These are phyloP conservation scores for Alces alces DNA, from an alignment of 2,113 vertebrate species.

Conservation along the genomic window DNA sequence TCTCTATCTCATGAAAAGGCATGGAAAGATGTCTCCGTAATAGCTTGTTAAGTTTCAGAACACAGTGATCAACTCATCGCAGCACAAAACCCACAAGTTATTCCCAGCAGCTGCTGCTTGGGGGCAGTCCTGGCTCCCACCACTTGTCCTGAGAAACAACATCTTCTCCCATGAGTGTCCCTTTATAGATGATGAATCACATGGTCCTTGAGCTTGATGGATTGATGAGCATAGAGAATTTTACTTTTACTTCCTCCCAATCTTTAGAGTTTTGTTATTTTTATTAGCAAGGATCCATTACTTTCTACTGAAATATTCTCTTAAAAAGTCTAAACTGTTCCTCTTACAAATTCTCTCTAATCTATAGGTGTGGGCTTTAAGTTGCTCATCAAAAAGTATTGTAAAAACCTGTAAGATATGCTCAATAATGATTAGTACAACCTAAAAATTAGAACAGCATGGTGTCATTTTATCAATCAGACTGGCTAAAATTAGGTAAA, in stretches of 20 bases:
- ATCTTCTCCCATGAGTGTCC: rapidly evolving
- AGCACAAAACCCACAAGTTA: rapidly evolving
- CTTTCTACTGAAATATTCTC: background rate
- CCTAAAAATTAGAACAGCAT: background rate
- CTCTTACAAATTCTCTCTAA: background rate
- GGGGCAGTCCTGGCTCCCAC: background rate
- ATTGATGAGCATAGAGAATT: background rate
- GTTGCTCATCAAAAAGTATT: background rate
- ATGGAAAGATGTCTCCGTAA: background rate
- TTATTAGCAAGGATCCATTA: background rate
- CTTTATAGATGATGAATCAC: background rate
- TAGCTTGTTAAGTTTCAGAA: background rate
- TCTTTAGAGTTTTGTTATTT: background rate
- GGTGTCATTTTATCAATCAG: background rate
- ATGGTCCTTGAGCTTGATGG: background rate
- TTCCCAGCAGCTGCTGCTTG: rapidly evolving
- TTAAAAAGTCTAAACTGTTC: background rate
- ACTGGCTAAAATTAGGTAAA: background rate
- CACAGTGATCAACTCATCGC: background rate
- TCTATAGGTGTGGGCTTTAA: background rate
- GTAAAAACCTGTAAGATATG: background rate
- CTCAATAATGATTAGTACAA: background rate
- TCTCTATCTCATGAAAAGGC: background rate
- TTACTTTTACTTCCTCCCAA: background rate
- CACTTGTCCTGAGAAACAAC: rapidly evolving